Evolutionary conservation across 2,888 invertebrate species (phyloP), one percentile per base, ranked within the genome.

Genomic region (Heterodera filipjevi): DNA sequence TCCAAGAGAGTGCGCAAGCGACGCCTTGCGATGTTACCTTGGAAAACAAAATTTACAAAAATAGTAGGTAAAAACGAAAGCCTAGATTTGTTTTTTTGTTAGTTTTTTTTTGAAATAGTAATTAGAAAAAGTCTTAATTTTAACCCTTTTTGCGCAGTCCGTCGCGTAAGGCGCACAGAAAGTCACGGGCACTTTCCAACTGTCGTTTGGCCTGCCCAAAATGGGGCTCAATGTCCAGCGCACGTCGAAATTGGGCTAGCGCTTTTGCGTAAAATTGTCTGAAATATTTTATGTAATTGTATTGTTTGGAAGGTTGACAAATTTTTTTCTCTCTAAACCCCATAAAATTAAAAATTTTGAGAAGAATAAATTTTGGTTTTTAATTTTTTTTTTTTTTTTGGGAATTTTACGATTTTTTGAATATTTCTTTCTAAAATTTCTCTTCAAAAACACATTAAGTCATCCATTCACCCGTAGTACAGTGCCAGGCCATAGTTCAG

Each of bases 151-250:
- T n/a, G 39, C 33, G 32, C 70, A 70, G 70, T 22, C 33, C 33
- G 33, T 35, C 8, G 14, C 70, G 70, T 6, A 70, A 8, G 8
- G 70, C 70, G 27, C 46, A 71, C 35, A 71, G 22, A 59, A 59
- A 59, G n/a, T 19, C 8, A n/a, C 59, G 27, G 59, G 59, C 59
- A 59, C n/a, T 39, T 30, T 71, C 53, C 22, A 79, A 27, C 32
- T 73, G 76, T 16, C 72, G 73, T 5, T 59, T 33, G 22, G 81
- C 79, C n/a, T 46, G 66, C n/a, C 64, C 73, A 35, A 81, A 81
- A n/a, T 80, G 75, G 27, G 78, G 79, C 73, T 76, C 81, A 32
- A 81, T 77, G 68, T 39, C 16, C 68, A 77, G n/a, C n/a, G 81
- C 81, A 39, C 80, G 74, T 2, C 53, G 46, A 14, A 73, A 53